Percentiles rank a stretch among this genome's conserved stretches.
Evolutionary conservation across 2,797 vertebrate species (phyloP).

Genomic region (Ataeniobius toweri): DNA sequence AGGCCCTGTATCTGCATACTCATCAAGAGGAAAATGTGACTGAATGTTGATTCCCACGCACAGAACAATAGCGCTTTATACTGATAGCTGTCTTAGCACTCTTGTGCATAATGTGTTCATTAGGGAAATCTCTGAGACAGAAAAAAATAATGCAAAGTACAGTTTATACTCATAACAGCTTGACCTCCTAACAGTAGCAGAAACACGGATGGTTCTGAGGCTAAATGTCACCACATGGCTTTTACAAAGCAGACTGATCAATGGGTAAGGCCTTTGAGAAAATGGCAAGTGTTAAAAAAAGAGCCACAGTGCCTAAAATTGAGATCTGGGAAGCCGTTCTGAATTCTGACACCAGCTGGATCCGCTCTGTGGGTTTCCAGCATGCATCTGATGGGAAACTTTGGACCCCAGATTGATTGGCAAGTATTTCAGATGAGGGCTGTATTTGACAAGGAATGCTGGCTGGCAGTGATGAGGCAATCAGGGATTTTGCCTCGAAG

Average conservation of each 20-base stretch:
- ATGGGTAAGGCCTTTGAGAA: conserved; percentile 31
- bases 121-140: conserved; percentile 36
- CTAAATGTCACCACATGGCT: conserved; percentile 23
- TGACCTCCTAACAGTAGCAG: conserved; percentile 24
- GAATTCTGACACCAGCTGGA: conserved; percentile 60
- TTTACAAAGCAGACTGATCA: conserved; percentile 36
- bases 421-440: conserved; percentile 69
- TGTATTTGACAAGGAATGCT: conserved; percentile 59
- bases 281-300: conserved; percentile 30
- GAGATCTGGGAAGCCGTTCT: conserved; percentile 44
- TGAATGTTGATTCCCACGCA: conserved; percentile 18
- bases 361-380: conserved; percentile 53
- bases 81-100: conserved; percentile 27
- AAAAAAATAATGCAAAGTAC: conserved; percentile 17
- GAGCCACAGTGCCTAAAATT: conserved; percentile 28
- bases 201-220: conserved; percentile 49
- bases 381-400: conserved; percentile 58
- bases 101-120: conserved; percentile 10
- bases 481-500: conserved; percentile 67
- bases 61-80: conserved; percentile 25
- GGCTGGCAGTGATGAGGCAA: conserved; percentile 71
- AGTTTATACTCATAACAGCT: conserved; percentile 14
- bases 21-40: conserved; percentile 37
- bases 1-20: conserved; percentile 32
- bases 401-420: conserved; percentile 73